These are phyloP conservation scores for Mylabris sibirica DNA, from an alignment of 2,888 invertebrate genomes.

Conservation along the genomic window DNA sequence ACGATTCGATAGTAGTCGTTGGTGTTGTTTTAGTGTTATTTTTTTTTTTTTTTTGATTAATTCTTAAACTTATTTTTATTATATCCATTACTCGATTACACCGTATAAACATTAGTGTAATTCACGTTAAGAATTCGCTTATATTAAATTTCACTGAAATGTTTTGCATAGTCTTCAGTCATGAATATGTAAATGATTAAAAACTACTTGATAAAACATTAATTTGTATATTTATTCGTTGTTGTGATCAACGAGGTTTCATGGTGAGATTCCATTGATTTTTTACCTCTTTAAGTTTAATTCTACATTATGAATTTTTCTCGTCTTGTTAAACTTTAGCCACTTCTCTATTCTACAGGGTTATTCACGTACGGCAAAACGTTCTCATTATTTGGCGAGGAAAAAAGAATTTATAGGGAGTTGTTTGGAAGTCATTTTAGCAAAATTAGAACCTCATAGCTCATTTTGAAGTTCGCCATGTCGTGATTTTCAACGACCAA, in stretches of 20 bases:
- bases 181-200: neutral
- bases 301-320: too few relatives aligned
- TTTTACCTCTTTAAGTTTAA: neutral
- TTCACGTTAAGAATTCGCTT: neutral
- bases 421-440: too few relatives aligned
- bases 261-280: neutral
- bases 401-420: too few relatives aligned
- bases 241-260: neutral
- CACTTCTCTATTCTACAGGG: too few relatives aligned
- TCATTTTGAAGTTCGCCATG: too few relatives aligned
- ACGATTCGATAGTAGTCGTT: neutral
- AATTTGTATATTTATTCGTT: neutral
- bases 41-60: neutral
- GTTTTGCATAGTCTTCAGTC: slow-evolving; percentile 1
- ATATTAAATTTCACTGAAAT: neutral
- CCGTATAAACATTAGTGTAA: neutral
- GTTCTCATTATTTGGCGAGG: too few relatives aligned
- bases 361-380: too few relatives aligned
- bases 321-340: too few relatives aligned
- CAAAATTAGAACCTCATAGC: too few relatives aligned
- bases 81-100: neutral
- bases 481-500: too few relatives aligned
- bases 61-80: neutral
- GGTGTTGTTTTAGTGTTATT: too few relatives aligned
- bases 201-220: neutral